Base-by-base conservation (phyloP, 2,888 invertebrate species). In the Alviniconcha strummeri region DNA sequence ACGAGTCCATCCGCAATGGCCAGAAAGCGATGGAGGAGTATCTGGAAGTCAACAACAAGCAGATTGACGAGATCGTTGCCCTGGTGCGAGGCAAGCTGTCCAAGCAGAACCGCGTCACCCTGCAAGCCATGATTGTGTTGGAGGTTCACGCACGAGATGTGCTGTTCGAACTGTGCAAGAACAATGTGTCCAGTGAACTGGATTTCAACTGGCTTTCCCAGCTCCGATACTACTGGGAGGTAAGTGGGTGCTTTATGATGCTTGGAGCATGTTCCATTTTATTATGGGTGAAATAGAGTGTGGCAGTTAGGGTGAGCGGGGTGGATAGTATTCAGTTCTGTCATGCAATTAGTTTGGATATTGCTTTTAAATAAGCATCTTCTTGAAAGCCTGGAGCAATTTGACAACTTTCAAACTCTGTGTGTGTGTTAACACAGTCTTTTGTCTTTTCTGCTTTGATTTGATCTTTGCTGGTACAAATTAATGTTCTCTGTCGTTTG, bases 51-150 rank as follows among this genome's bases (percentile, higher is more conserved):
- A 97, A 96, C 91, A 97, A 96, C 88, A 91, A 92, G 54, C 97
- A 98, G 94, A 97, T 98, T 86, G 95, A 96, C 55, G 96, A 96
- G 90, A 96, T 98, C 89, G 97, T 98, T 0, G 96, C 96, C 89
- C 94, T 98, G 85, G 97, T 98, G 1, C 95, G 94, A 86, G 94
- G 94, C 11, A 92, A 94, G 80, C 90, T 94, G 67, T 92, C 93
- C 74, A 93, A 93, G 87, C 94, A 94, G 90, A 94, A 94, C 86
- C 90, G 94, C 83, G 92, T 92, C 9, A 94, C 94, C 3, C 89
- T 94, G 55, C 94, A 94, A 88, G 94, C 93, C 17, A 88, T 93
- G 84, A 93, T 93, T 89, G 98, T 98, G 52, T 95, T 98, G 81
- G 98, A 98, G 93, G 98, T 94, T 55, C 94, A 94, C 84, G 94